Evolutionary conservation across 2,113 vertebrate genomes (phyloP), one percentile per base, ranked within the genome.

Genomic region (Trochalopteron elliotii): DNA sequence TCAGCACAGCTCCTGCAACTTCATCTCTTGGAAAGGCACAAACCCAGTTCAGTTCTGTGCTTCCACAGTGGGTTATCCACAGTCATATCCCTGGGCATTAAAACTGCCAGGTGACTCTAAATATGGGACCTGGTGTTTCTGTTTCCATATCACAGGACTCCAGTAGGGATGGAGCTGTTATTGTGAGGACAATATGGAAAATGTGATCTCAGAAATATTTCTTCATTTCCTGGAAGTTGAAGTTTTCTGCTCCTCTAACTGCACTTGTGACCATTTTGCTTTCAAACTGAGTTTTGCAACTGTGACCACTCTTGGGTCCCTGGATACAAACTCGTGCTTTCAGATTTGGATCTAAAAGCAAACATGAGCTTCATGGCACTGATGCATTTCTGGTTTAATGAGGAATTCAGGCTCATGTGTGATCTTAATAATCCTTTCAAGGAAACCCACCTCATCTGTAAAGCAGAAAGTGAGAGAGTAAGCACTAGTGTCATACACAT

Each of bases 61-160:
- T 68, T 35, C 61, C 68, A 33, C 39, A 42, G 52, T 50, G 63
- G 33, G 23, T 44, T 47, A 14, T 47, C 31, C 72, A 67, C 31
- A 39, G 13, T 3, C 4, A 0, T 1, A 30, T 42, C 33, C 4
- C 10, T 28, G 15, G 31, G 39, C 67, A 39, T 40, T 35, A 47
- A n/a, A 67, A 44, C 18, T 80, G 47, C 71, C 37, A 56, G 31
- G 56, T 28, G 33, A 23, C 33, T 40, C 45, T 39, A 16, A 57
- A 18, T 7, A 4, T 10, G 31, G 40, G 5, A 45, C 56, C 40
- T 60, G 23, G 7, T 17, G 44, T 7, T 55, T 60, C 19, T 74
- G 27, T 61, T 53, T 47, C 55, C 60, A 1, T 31, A 1, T 22
- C 28, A 7, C 15, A 52, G 22, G 28, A n/a, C 12, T 56, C 37